Evolutionary conservation across 2,888 invertebrate species (phyloP).

Genomic region (Meiosimyza platycephala): DNA sequence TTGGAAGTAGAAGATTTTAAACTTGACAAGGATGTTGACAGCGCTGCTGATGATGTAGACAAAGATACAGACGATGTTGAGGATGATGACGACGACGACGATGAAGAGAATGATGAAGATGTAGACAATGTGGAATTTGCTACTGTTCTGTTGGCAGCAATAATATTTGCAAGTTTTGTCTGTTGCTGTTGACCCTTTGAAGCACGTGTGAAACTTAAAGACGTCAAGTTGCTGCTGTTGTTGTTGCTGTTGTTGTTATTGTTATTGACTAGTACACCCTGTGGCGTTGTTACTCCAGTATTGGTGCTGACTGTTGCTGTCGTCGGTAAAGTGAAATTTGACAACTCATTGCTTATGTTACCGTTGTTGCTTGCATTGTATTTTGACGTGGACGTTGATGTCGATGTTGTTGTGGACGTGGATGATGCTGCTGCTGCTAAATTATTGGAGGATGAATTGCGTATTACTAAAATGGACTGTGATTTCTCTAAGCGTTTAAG

Average conservation of each 20-base stretch:
- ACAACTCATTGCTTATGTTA: conserved; percentile 17
- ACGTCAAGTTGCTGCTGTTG: conserved; percentile 43
- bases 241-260: conserved; percentile 24
- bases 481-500: conserved; percentile 67
- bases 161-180: conserved; percentile 34
- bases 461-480: conserved; percentile 66
- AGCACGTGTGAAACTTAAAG: conserved; percentile 57
- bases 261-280: conserved; percentile 8
- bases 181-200: conserved; percentile 49
- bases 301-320: conserved; percentile 49
- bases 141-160: conserved; percentile 40
- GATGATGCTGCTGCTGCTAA: conserved; percentile 43
- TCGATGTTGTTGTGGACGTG: conserved; percentile 32
- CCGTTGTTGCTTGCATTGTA: conserved; percentile 24
- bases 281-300: conserved; percentile 38
- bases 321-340: conserved; percentile 39
- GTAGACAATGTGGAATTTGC: conserved; percentile 38
- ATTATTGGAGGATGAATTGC: conserved; percentile 49
- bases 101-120: conserved; percentile 42
- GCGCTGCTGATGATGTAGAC: conserved; percentile 43
- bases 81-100: conserved; percentile 44
- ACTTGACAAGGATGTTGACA: conserved; percentile 46
- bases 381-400: conserved; percentile 35
- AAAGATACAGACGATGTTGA: conserved; percentile 29
- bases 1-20: conserved; percentile 31